These are phyloP conservation scores for Callipepla californica DNA, from an alignment of 2,113 vertebrate species.

Conservation along the genomic window DNA sequence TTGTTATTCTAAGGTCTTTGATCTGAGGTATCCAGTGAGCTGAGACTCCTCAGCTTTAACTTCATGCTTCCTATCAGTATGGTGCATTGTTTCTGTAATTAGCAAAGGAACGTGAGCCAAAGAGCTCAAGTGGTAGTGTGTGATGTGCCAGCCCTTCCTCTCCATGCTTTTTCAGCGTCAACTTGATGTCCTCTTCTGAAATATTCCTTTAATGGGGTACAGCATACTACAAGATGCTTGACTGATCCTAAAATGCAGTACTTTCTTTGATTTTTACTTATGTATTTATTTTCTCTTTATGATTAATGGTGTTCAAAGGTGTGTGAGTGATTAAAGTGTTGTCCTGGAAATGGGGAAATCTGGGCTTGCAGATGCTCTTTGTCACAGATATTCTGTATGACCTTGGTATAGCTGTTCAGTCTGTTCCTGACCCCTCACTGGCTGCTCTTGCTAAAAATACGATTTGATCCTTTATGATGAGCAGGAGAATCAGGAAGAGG, in stretches of 20 bases:
- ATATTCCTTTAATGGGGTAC: background rate
- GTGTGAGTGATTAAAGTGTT: background rate
- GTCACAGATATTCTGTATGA: background rate
- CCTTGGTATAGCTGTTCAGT: slow-evolving; percentile 5
- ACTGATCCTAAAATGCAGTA: background rate
- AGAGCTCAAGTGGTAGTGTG: background rate
- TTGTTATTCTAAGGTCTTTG: background rate
- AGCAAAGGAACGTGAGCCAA: background rate
- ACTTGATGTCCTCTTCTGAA: background rate
- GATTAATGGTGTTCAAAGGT: background rate
- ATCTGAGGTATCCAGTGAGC: background rate
- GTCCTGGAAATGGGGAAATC: background rate
- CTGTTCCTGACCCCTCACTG: background rate
- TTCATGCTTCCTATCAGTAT: background rate
- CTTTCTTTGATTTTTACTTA: background rate
- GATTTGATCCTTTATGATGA: background rate
- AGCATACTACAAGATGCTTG: background rate
- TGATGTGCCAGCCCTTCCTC: background rate
- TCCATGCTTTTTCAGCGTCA: background rate
- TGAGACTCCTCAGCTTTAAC: background rate
- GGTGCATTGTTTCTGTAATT: background rate
- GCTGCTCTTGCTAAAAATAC: background rate
- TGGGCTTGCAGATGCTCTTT: background rate
- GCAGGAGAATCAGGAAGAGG: background rate
- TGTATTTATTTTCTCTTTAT: background rate